Evolutionary conservation across 2,113 vertebrate species (phyloP).

Genomic region (Rattus rattus): DNA sequence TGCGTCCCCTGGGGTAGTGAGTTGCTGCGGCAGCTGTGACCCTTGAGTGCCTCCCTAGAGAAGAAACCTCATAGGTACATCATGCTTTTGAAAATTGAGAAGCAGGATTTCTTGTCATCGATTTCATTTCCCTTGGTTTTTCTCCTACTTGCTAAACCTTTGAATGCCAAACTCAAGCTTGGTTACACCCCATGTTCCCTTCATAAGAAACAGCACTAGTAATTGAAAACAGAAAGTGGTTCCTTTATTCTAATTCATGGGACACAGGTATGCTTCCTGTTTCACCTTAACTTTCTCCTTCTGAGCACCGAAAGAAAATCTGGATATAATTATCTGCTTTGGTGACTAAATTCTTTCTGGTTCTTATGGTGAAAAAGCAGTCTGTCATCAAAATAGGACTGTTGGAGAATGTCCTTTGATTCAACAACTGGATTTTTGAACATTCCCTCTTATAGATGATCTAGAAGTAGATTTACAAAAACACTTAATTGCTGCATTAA

Average conservation of each 20-base stretch:
- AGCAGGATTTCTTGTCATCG: slow-evolving; percentile 51
- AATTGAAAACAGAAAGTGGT: slow-evolving; percentile 71
- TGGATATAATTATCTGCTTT: slow-evolving; percentile 62
- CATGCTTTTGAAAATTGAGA: slow-evolving; percentile 55
- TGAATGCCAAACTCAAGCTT: slow-evolving; percentile 50
- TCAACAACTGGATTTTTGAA: not conserved
- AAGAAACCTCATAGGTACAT: slow-evolving; percentile 30
- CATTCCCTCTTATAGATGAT: slow-evolving; percentile 37
- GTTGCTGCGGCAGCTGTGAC: not conserved
- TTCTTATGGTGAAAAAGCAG: slow-evolving; percentile 22
- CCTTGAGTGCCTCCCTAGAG: not conserved
- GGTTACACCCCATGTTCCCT: slow-evolving; percentile 54
- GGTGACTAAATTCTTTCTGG: slow-evolving; percentile 48
- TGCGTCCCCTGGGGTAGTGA: not conserved
- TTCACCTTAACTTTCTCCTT: slow-evolving; percentile 44
- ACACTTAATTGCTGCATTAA: not conserved
- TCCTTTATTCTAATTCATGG: slow-evolving; percentile 51
- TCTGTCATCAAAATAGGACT: slow-evolving; percentile 55
- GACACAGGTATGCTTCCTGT: slow-evolving; percentile 65
- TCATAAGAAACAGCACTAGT: slow-evolving; percentile 54
- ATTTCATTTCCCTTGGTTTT: slow-evolving; percentile 57
- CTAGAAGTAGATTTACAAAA: not conserved
- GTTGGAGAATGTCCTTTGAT: slow-evolving; percentile 33
- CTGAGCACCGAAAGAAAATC: slow-evolving; percentile 49
- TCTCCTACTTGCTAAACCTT: slow-evolving; percentile 59